These are phyloP conservation scores for Hylaeus anthracinus DNA, from an alignment of 1,140 invertebrate genomes.

Conservation along the genomic window DNA sequence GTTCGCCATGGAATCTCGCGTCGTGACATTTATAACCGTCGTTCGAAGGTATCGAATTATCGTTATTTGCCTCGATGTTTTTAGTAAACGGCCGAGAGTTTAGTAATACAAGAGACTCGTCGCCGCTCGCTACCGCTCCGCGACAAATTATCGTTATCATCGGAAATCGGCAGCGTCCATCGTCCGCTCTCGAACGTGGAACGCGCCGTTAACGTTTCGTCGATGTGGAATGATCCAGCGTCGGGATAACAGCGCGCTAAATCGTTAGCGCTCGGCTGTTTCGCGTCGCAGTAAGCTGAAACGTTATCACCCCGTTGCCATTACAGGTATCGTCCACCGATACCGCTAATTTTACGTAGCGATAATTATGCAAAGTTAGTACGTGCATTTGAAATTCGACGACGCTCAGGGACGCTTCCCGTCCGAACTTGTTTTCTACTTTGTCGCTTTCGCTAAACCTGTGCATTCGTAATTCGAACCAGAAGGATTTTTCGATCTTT, in stretches of 20 bases:
- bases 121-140: too few relatives aligned
- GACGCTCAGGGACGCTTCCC: not conserved
- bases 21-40: too few relatives aligned
- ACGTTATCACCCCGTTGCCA: conserved; percentile 6
- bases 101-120: too few relatives aligned
- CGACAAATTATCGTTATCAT: not conserved
- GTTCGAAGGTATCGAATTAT: too few relatives aligned
- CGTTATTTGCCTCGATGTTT: too few relatives aligned
- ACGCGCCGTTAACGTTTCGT: not conserved
- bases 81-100: too few relatives aligned
- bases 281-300: not conserved
- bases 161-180: too few relatives aligned
- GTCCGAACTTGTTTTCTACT: not conserved
- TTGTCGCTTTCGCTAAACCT: not conserved
- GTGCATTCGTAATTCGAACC: too few relatives aligned
- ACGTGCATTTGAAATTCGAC: conserved; percentile 3
- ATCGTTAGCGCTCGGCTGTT: not conserved
- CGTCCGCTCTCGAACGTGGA: not conserved
- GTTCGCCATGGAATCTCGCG: too few relatives aligned
- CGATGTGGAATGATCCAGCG: not conserved
- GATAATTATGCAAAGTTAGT: conserved; percentile 46
- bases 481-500: too few relatives aligned
- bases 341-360: conserved; percentile 61
- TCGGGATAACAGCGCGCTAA: conserved; percentile 7
- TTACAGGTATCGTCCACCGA: conserved; percentile 45